Evolutionary conservation across 2,113 vertebrate genomes (phyloP).

Genomic region (Bothrops jararaca): DNA sequence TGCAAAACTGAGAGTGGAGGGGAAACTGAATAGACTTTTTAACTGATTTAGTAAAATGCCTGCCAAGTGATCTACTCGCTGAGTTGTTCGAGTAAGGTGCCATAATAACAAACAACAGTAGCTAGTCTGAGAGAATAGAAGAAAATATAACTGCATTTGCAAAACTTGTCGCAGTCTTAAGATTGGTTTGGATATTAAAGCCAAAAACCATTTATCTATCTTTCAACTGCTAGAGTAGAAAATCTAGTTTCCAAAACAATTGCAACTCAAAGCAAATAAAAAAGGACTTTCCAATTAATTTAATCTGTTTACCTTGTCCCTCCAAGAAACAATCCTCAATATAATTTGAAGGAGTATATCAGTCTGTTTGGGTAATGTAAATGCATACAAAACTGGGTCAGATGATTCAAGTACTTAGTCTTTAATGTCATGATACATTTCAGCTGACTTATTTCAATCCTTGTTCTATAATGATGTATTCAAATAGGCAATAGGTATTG

Average conservation of each 20-base stretch:
- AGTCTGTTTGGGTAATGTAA: background rate
- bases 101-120: background rate
- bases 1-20: background rate
- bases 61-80: background rate
- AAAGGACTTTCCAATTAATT: background rate
- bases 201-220: background rate
- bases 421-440: background rate
- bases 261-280: background rate
- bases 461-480: conserved; percentile 2
- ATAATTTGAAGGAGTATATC: background rate
- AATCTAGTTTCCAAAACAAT: background rate
- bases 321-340: background rate
- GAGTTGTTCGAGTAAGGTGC: background rate
- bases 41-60: background rate
- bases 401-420: background rate
- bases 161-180: background rate
- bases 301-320: background rate
- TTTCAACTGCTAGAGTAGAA: background rate
- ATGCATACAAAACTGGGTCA: background rate
- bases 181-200: background rate
- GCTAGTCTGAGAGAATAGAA: background rate
- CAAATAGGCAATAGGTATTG: background rate
- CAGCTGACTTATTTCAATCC: background rate
- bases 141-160: background rate
- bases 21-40: background rate